Evolutionary conservation across 2,888 invertebrate genomes (phyloP).

Genomic region (Tetragonula carbonaria): DNA sequence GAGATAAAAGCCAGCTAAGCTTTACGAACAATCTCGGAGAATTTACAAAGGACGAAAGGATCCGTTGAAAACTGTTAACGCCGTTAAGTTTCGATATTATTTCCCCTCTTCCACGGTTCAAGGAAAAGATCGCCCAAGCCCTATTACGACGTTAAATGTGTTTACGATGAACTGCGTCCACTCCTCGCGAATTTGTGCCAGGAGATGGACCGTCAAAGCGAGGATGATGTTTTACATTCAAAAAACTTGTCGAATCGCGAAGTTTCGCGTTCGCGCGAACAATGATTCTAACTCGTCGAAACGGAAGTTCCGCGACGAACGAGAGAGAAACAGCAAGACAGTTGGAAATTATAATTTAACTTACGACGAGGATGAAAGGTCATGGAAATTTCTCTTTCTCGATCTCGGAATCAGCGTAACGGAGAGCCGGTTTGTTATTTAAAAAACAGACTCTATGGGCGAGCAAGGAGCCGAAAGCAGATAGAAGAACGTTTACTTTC

Average conservation of each 20-base stretch:
- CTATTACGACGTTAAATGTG: neutral
- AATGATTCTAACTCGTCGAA: neutral
- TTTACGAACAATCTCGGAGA: slow-evolving; percentile 20
- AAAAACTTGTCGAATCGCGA: neutral
- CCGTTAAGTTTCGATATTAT: slow-evolving; percentile 36
- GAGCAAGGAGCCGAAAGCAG: neutral
- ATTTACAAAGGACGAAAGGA: slow-evolving; percentile 33
- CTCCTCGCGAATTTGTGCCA: neutral
- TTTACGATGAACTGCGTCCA: neutral
- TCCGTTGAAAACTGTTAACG: slow-evolving; percentile 35
- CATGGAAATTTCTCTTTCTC: too few species aligned
- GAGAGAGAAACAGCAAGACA: too few species aligned
- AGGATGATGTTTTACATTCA: too few species aligned
- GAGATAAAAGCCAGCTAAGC: slow-evolving; percentile 27
- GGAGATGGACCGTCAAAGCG: neutral
- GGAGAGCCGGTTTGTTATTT: neutral
- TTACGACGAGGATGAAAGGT: neutral
- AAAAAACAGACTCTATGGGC: too few species aligned
- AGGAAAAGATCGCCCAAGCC: neutral
- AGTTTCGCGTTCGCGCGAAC: neutral
- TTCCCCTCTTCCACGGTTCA: neutral
- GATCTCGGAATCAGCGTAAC: neutral
- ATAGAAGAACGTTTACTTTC: slow-evolving; percentile 34
- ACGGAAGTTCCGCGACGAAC: neutral
- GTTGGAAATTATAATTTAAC: neutral